Evolutionary conservation across 2,113 vertebrate species (phyloP).

Genomic region (Dascyllus trimaculatus): DNA sequence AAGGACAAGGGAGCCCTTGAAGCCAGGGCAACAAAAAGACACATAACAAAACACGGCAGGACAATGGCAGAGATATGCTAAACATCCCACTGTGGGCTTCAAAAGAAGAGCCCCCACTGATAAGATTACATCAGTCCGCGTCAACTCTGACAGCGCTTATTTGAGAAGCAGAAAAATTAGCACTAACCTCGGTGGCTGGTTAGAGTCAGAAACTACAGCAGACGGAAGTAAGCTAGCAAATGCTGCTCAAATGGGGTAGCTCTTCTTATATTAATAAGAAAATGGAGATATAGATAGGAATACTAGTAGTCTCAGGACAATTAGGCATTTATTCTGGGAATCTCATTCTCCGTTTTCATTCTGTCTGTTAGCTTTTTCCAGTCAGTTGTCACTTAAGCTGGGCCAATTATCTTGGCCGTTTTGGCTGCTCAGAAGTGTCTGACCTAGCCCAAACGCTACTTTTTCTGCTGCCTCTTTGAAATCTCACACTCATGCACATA

Average conservation of each 20-base stretch:
- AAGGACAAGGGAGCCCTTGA: conserved; percentile 63
- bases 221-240: conserved; percentile 18
- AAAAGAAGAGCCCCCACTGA: conserved; percentile 60
- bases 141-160: conserved; percentile 50
- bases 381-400: conserved; percentile 90
- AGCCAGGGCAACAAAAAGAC: conserved; percentile 62
- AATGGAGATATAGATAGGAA: conserved; percentile 41
- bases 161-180: conserved; percentile 42
- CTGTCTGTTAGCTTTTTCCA: conserved; percentile 82
- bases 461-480: conserved; percentile 91
- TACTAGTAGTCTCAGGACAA: conserved; percentile 65
- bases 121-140: conserved; percentile 65
- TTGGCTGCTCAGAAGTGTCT: conserved; percentile 89
- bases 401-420: conserved; percentile 93
- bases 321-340: conserved; percentile 71
- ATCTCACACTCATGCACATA: conserved; percentile 89
- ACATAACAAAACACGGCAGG: conserved; percentile 67
- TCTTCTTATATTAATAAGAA: conserved; percentile 49
- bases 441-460: conserved; percentile 92
- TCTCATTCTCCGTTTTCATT: conserved; percentile 63
- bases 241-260: conserved; percentile 9
- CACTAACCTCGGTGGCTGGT: conserved; percentile 15
- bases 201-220: conserved; percentile 3
- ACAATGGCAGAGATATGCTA: conserved; percentile 72
- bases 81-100: conserved; percentile 64